phyloP scores from a whole-genome alignment of 2,797 vertebrate genomes.

The Lepus townsendii region DNA sequence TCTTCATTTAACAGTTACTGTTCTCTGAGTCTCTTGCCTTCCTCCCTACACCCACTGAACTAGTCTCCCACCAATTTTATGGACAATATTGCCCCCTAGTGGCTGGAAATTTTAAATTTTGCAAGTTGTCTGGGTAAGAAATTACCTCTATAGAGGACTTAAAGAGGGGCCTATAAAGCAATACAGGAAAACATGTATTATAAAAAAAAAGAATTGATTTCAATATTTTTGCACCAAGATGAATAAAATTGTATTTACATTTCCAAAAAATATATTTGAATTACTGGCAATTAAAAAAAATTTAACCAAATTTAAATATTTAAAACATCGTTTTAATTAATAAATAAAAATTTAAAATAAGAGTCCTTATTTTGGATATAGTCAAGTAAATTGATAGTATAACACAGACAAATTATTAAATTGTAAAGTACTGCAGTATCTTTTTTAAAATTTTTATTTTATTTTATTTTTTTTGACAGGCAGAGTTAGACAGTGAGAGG shows the following conservation, averaged over 20 bases:
- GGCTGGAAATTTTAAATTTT: slow-evolving; percentile 34
- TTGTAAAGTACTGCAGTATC: neutral
- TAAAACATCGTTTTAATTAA: neutral
- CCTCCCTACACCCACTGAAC: neutral
- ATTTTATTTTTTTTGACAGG: no score
- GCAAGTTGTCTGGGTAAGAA: neutral
- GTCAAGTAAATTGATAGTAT: neutral
- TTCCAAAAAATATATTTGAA: neutral
- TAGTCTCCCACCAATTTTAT: neutral
- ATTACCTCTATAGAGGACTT: neutral
- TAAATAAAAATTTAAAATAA: slow-evolving; percentile 20
- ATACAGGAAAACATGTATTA: no score
- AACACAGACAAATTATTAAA: slow-evolving; percentile 9
- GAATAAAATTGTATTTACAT: no score
- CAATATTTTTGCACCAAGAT: no score
- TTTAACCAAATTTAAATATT: slow-evolving; percentile 26
- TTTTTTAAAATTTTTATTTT: neutral
- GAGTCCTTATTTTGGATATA: neutral
- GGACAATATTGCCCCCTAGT: slow-evolving; percentile 77
- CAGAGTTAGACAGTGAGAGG: no score
- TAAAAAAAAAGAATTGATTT: no score
- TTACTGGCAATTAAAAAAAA: neutral
- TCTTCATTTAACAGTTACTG: neutral
- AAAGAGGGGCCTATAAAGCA: no score
- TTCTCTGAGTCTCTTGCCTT: neutral